phyloP scores from a whole-genome alignment of 2,888 invertebrate species.

The Plagiodera versicolora region DNA sequence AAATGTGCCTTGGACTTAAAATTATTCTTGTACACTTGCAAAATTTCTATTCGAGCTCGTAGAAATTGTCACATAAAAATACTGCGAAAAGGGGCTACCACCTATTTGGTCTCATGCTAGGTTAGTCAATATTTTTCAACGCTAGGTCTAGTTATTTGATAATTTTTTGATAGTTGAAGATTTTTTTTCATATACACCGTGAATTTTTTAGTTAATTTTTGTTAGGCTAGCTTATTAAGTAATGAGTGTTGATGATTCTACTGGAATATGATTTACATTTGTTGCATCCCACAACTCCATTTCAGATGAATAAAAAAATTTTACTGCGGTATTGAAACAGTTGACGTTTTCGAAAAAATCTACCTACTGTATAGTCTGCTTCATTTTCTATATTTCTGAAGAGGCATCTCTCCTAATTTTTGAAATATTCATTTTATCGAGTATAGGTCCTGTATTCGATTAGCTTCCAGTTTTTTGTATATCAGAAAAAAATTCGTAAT shows the following conservation, averaged over 20 bases:
- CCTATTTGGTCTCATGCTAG: constrained; percentile 11
- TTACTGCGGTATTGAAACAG: too few relatives aligned
- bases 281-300: neutral
- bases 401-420: too few relatives aligned
- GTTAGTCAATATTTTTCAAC: constrained; percentile 9
- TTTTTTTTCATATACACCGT: constrained; percentile 41
- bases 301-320: too few relatives aligned
- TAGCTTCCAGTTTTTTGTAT: too few relatives aligned
- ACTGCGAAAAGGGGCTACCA: constrained; percentile 10
- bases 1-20: constrained; percentile 51
- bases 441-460: too few relatives aligned
- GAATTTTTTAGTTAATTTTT: constrained; percentile 43
- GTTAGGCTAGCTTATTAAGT: constrained; percentile 43
- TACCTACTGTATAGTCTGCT: too few relatives aligned
- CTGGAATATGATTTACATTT: constrained; percentile 46
- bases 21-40: constrained; percentile 34
- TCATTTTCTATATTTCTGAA: too few relatives aligned
- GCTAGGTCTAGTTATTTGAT: constrained; percentile 22
- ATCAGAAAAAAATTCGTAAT: too few relatives aligned
- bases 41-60: constrained; percentile 36
- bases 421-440: too few relatives aligned
- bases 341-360: too few relatives aligned
- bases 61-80: constrained; percentile 15
- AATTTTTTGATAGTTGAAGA: constrained; percentile 25
- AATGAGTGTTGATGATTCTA: constrained; percentile 42